Percentiles rank a stretch among this genome's conserved stretches.
Conservation (phyloP, 2,888 invertebrate species). For the Eudasyphora cyanicolor region DNA sequence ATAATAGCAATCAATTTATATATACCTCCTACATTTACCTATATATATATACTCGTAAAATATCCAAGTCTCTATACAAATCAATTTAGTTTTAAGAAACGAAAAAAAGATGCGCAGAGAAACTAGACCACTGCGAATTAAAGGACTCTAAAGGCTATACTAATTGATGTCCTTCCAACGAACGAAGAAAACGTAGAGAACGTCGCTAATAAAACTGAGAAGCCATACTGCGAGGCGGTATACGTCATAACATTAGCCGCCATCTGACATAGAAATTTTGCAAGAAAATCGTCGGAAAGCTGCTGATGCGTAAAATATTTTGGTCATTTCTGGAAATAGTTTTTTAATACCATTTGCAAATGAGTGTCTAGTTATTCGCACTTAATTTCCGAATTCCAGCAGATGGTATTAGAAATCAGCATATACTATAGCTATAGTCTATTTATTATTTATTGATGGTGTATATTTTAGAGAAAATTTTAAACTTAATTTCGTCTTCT, state of each 20-base stretch:
- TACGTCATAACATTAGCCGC: slow-evolving; percentile 70
- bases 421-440: neutral
- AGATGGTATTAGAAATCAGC: slow-evolving; percentile 34
- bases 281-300: slow-evolving; percentile 49
- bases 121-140: neutral
- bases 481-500: neutral
- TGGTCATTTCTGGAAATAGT: slow-evolving; percentile 69
- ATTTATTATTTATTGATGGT: slow-evolving; percentile 7
- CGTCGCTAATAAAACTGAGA: slow-evolving; percentile 61
- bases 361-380: neutral
- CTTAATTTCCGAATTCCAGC: neutral
- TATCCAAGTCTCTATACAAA: too few relatives aligned
- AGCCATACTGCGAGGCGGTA: slow-evolving; percentile 77
- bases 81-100: neutral
- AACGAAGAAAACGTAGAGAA: too few relatives aligned
- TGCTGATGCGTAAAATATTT: slow-evolving; percentile 76
- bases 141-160: neutral
- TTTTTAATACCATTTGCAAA: slow-evolving; percentile 39
- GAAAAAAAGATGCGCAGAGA: neutral
- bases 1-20: neutral
- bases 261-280: neutral
- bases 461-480: slow-evolving; percentile 4
- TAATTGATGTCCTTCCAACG: neutral
- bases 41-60: neutral
- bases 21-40: neutral